Evolutionary conservation across 2,113 vertebrate species (phyloP).

Genomic region (Oceanodroma tethys): DNA sequence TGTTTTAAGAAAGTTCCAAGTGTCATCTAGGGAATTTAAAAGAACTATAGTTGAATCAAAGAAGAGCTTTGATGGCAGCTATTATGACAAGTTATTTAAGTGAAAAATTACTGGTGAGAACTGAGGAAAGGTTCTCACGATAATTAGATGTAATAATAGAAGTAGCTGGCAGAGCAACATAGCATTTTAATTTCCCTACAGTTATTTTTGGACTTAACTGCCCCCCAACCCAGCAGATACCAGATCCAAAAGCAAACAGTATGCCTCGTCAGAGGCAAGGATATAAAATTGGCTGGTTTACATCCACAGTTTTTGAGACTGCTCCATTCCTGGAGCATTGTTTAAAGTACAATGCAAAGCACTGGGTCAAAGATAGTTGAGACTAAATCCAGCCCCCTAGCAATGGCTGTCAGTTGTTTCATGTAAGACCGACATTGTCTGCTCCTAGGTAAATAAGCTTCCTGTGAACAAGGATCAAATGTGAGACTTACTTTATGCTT

Average conservation of each 20-base stretch:
- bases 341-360: neutral
- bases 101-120: neutral
- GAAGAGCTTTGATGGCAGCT: neutral
- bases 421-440: neutral
- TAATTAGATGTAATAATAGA: slow-evolving; percentile 19
- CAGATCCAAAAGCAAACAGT: neutral
- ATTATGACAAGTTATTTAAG: neutral
- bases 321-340: neutral
- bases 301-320: neutral
- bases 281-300: neutral
- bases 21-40: neutral
- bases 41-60: neutral
- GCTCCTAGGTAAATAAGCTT: neutral
- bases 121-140: neutral
- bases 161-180: neutral
- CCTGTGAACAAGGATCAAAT: neutral
- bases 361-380: neutral
- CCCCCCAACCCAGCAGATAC: neutral
- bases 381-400: neutral
- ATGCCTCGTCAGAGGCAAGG: neutral
- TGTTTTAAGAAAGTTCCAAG: neutral
- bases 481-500: neutral
- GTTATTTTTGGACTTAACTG: neutral
- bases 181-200: neutral
- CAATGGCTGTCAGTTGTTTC: neutral